These are phyloP conservation scores for Nysson spinosus DNA, from an alignment of 2,888 invertebrate genomes.

Conservation along the genomic window DNA sequence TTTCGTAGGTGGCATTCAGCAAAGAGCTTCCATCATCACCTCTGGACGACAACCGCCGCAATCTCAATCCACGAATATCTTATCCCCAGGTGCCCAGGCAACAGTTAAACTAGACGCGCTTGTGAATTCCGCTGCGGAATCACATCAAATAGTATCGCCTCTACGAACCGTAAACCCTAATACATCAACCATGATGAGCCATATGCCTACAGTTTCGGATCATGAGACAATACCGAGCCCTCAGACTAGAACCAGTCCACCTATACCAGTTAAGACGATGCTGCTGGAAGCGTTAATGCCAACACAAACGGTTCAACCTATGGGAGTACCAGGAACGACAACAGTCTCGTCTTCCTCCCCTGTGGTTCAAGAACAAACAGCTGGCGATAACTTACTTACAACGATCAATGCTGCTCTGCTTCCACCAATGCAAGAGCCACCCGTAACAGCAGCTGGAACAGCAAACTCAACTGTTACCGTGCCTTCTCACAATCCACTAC, in stretches of 20 bases:
- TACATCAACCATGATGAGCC: conserved; percentile 76
- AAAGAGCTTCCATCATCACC: conserved; percentile 71
- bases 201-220: conserved; percentile 76
- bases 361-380: conserved; percentile 57
- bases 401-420: conserved; percentile 71
- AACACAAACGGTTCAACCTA: conserved; percentile 33
- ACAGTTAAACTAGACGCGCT: conserved; percentile 71
- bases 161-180: conserved; percentile 70
- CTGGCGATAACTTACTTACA: conserved; percentile 67
- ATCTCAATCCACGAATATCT: conserved; percentile 38
- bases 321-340: conserved; percentile 36
- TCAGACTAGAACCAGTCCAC: conserved; percentile 79
- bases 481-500: conserved; percentile 60
- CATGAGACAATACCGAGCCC: conserved; percentile 67
- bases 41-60: conserved; percentile 60
- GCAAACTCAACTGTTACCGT: conserved; percentile 61
- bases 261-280: conserved; percentile 86
- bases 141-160: conserved; percentile 78
- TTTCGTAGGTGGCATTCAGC: conserved; percentile 63
- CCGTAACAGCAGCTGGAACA: conserved; percentile 62
- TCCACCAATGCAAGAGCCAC: conserved; percentile 69
- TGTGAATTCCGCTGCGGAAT: conserved; percentile 80
- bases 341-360: conserved; percentile 42
- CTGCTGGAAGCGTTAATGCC: conserved; percentile 82
- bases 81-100: conserved; percentile 31